Base-by-base conservation (phyloP, 2,888 invertebrate species). In the Lobophora halterata region DNA sequence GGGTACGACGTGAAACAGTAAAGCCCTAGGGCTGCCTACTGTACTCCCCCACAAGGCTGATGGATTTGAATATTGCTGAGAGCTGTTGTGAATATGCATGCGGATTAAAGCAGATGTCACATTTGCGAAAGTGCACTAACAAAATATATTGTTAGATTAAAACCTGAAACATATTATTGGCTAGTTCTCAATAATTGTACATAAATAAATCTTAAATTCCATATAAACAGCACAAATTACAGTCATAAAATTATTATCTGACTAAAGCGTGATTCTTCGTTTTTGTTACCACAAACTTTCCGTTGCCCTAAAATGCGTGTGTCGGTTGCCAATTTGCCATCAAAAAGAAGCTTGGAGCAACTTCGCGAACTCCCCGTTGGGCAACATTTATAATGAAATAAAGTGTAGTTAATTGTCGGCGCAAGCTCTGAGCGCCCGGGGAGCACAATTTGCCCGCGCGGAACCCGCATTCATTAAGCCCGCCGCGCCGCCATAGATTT, bases 331-430 rank as follows among this genome's bases (percentile, higher is more conserved):
- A n/a, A n/a, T n/a, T n/a, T 30, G 37, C 32, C 39, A 37, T 45
- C 35, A 29, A 52, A 49, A 39, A 44, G 40, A 49, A 53, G 46
- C 57, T 53, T 49, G 62, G 53, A 68, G 63, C 54, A 50, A 69
- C 52, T 65, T 62, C 39, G 39, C 41, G 8, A 39, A 61, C 61
- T 69, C 58, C 67, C 72, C 71, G 61, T 60, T 62, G 76, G 74
- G 78, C 77, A 76, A 75, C 74, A 75, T 81, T 82, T 83, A 75
- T 43, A 72, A 70, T 65, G 61, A 68, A 78, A 82, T 85, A 82
- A 82, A 85, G 79, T 79, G 73, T 71, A 76, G 73, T 79, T 83
- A 85, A 83, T 81, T 69, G 74, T 48, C 71, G 63, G 72, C 73
- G 72, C 79, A 70, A 69, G 73, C 77, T 71, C 65, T 72, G 58